These are phyloP conservation scores for Tragelaphus buxtoni DNA, from an alignment of 2,113 vertebrate species.

Conservation along the genomic window DNA sequence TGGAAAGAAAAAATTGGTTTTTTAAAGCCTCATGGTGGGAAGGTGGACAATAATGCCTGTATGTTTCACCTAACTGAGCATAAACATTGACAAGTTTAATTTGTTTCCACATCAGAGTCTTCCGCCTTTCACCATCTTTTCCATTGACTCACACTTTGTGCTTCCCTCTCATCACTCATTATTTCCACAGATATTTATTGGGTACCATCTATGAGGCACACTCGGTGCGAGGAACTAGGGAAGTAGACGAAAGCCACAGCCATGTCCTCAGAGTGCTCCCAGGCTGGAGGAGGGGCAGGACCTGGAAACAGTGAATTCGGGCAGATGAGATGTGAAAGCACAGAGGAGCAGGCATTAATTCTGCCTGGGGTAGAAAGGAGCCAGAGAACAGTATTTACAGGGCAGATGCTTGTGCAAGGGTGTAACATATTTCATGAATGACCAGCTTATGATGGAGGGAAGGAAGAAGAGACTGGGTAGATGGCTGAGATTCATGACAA, in stretches of 20 bases:
- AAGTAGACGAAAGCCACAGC: background rate
- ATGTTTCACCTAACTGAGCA: background rate
- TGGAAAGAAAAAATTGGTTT: background rate
- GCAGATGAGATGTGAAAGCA: background rate
- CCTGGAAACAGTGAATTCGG: background rate
- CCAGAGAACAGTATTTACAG: background rate
- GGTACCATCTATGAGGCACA: background rate
- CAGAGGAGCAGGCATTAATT: background rate
- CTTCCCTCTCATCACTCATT: background rate
- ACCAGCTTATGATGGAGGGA: background rate
- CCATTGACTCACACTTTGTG: background rate
- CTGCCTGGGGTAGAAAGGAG: background rate
- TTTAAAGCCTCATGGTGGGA: background rate
- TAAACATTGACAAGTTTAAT: background rate
- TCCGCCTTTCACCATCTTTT: background rate
- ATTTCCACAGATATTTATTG: background rate
- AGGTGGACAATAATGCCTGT: background rate
- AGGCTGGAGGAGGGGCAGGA: background rate
- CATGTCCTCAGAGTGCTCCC: background rate
- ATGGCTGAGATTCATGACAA: background rate
- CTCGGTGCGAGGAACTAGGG: background rate
- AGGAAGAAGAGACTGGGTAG: background rate
- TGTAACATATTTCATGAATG: background rate
- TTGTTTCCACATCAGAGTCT: background rate
- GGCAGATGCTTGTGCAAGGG: background rate